Evolutionary conservation across 2,888 invertebrate species (phyloP).

Genomic region (Eilema sororculum): DNA sequence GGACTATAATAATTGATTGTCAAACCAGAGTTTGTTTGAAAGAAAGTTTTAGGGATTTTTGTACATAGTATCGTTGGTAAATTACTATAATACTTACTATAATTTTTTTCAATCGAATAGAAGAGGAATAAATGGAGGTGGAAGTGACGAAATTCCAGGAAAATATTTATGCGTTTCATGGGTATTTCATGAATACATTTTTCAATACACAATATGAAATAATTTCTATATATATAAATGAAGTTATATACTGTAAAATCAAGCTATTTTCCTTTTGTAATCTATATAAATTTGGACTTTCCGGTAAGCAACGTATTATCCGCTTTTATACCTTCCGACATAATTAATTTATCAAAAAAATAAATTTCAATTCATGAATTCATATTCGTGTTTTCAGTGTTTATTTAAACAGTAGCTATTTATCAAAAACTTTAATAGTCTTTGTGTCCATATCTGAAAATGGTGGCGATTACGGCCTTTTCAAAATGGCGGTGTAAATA

Average conservation of each 20-base stretch:
- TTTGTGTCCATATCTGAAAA: not conserved
- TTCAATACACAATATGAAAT: not conserved
- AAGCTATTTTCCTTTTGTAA: not conserved
- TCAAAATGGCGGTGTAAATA: not conserved
- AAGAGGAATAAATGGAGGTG: no score
- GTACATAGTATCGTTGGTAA: no score
- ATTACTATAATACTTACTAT: no score
- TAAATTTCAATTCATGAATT: not conserved
- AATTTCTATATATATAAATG: not conserved
- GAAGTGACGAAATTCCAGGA: not conserved
- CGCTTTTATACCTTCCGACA: not conserved
- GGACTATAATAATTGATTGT: no score
- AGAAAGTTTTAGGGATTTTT: no score
- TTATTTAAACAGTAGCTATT: not conserved
- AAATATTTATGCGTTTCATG: not conserved
- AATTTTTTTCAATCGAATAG: no score
- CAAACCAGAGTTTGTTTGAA: no score
- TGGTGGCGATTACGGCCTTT: not conserved
- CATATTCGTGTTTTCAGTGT: not conserved
- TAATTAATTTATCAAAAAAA: not conserved
- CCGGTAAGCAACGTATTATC: not conserved
- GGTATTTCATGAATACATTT: not conserved
- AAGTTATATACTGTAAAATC: not conserved
- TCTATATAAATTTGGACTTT: not conserved
- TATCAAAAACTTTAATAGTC: not conserved